Evolutionary conservation across 2,797 vertebrate genomes (phyloP).

Genomic region (Myiotriccus ornatus): DNA sequence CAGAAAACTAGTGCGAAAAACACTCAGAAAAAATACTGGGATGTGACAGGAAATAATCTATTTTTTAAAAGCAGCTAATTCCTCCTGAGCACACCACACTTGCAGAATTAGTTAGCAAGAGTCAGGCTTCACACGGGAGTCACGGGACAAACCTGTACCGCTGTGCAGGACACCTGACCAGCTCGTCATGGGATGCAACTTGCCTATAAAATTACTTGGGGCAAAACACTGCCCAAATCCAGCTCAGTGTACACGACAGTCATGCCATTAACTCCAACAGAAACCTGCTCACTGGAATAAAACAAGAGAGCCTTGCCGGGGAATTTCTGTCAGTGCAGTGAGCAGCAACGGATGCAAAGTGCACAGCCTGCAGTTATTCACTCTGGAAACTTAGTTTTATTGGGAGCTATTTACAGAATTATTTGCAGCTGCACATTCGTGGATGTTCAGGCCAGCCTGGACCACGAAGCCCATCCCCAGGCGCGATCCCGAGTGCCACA

Average conservation of each 20-base stretch:
- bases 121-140: background rate
- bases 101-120: background rate
- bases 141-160: background rate
- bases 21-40: background rate
- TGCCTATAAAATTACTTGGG: constrained; percentile 14
- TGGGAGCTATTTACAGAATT: constrained; percentile 23
- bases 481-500: accelerated
- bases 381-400: constrained; percentile 24
- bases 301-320: background rate
- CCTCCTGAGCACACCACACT: background rate
- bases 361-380: background rate
- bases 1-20: background rate
- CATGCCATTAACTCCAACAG: background rate
- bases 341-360: constrained; percentile 20
- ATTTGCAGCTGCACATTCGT: background rate
- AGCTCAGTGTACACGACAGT: background rate
- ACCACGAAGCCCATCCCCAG: background rate
- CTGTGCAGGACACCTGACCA: background rate
- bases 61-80: constrained; percentile 44
- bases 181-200: accelerated
- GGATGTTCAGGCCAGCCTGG: background rate
- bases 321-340: background rate
- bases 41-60: background rate
- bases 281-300: background rate
- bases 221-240: background rate